Evolutionary conservation across 2,797 vertebrate species (phyloP).

Genomic region (Sebastes cheni): DNA sequence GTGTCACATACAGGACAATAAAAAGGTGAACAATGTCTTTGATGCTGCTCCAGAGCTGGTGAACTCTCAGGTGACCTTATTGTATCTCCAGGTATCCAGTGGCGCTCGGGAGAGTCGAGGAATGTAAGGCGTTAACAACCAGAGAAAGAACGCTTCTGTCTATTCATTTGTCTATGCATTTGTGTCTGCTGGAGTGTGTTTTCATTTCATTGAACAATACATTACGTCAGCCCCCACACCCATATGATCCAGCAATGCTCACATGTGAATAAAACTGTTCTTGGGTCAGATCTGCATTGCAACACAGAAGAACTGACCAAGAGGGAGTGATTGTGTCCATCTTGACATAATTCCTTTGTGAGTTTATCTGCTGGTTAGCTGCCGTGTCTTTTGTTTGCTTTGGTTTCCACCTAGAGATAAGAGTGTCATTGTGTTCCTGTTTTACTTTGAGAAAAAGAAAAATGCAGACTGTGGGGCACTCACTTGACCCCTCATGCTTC

Average conservation of each 20-base stretch:
- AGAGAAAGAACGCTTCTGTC: background rate
- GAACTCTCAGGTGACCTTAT: background rate
- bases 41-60: background rate
- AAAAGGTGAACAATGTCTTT: background rate
- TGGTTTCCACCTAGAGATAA: slow-evolving; percentile 65
- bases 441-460: slow-evolving; percentile 11
- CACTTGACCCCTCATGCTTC: background rate
- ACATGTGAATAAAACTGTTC: slow-evolving; percentile 21
- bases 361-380: slow-evolving; percentile 34
- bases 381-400: slow-evolving; percentile 58
- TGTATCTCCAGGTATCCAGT: background rate
- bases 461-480: background rate
- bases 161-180: background rate
- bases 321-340: slow-evolving; percentile 46
- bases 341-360: slow-evolving; percentile 45
- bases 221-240: slow-evolving; percentile 63
- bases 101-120: background rate
- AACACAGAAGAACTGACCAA: slow-evolving; percentile 40
- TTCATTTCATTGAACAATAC: slow-evolving; percentile 43
- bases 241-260: slow-evolving; percentile 27
- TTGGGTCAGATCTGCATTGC: slow-evolving; percentile 36
- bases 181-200: slow-evolving; percentile 24
- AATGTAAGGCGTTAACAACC: background rate
- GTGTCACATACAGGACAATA: slow-evolving; percentile 5
- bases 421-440: slow-evolving; percentile 6